A percentile compares a stretch with the other conserved stretches of the same genome.
Conservation (phyloP, 2,888 invertebrate species). For the Embidobia sp. region DNA sequence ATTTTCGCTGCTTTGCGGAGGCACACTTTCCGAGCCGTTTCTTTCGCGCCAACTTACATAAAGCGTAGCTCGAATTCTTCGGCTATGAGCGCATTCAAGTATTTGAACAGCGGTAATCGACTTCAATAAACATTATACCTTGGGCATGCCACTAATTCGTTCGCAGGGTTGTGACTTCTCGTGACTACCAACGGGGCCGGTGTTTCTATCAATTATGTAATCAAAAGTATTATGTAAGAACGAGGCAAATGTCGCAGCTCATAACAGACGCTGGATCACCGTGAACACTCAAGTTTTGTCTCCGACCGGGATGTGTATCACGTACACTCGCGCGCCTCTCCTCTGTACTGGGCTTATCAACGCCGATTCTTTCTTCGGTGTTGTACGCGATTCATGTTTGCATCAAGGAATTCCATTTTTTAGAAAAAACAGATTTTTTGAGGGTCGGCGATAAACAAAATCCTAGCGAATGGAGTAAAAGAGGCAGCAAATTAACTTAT, state of each 20-base stretch:
- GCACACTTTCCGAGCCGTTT: no score
- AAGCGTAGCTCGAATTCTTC: slow-evolving; percentile 11
- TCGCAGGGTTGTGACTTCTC: slow-evolving; percentile 64
- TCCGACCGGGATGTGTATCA: no score
- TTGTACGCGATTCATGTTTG: no score
- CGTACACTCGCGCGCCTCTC: no score
- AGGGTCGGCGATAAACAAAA: no score
- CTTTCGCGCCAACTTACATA: slow-evolving; percentile 17
- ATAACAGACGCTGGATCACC: slow-evolving; percentile 66
- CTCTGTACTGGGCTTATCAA: no score
- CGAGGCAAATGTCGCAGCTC: slow-evolving; percentile 75
- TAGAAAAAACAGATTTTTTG: no score
- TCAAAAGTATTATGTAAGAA: slow-evolving; percentile 80
- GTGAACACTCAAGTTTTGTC: slow-evolving; percentile 29
- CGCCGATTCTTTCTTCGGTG: no score
- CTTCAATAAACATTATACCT: slow-evolving; percentile 48
- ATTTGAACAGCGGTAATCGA: slow-evolving; percentile 28
- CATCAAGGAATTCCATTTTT: no score
- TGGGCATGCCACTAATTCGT: slow-evolving; percentile 33
- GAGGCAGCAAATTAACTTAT: no score
- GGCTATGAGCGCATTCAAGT: slow-evolving; percentile 12
- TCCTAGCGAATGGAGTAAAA: no score
- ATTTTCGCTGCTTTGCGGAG: no score
- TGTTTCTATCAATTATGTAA: slow-evolving; percentile 80
- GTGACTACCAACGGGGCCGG: slow-evolving; percentile 69